phyloP scores from a whole-genome alignment of 2,888 invertebrate genomes.

The Pollenia griseotomentosa region DNA sequence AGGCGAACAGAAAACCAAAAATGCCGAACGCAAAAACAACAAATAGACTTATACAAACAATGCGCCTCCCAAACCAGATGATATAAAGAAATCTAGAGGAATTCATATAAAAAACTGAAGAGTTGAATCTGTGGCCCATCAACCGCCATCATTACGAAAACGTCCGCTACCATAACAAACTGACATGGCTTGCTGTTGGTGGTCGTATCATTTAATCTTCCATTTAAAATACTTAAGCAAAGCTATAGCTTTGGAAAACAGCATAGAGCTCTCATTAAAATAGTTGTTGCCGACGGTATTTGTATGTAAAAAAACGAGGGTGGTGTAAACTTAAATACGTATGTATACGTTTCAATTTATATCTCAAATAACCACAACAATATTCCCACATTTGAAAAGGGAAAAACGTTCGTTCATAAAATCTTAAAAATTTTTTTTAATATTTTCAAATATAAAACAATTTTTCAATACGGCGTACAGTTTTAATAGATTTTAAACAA shows the following conservation, averaged over 20 bases:
- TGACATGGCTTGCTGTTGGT: conserved; percentile 32
- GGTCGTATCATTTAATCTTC: conserved; percentile 16
- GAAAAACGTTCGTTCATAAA: too few relatives aligned
- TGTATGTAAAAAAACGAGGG: conserved; percentile 13
- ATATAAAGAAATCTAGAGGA: conserved; percentile 53
- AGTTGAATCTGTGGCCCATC: conserved; percentile 50
- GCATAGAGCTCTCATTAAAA: conserved; percentile 40
- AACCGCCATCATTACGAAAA: conserved; percentile 53
- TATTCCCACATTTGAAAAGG: too few relatives aligned
- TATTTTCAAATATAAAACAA: too few relatives aligned
- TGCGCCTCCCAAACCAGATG: conserved; percentile 53
- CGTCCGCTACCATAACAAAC: conserved; percentile 15
- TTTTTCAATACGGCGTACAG: too few relatives aligned
- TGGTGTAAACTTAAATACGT: not conserved
- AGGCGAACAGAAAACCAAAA: conserved; percentile 74
- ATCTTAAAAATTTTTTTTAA: too few relatives aligned
- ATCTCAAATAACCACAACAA: too few relatives aligned
- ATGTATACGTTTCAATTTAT: too few relatives aligned
- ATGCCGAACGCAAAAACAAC: conserved; percentile 71
- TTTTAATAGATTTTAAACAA: too few relatives aligned
- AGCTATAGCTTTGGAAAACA: conserved; percentile 17
- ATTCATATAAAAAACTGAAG: conserved; percentile 20
- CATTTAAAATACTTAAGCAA: conserved; percentile 33
- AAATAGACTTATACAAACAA: conserved; percentile 51
- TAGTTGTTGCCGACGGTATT: not conserved